phyloP scores from a whole-genome alignment of 2,888 invertebrate genomes.

The Agrochola macilenta region DNA sequence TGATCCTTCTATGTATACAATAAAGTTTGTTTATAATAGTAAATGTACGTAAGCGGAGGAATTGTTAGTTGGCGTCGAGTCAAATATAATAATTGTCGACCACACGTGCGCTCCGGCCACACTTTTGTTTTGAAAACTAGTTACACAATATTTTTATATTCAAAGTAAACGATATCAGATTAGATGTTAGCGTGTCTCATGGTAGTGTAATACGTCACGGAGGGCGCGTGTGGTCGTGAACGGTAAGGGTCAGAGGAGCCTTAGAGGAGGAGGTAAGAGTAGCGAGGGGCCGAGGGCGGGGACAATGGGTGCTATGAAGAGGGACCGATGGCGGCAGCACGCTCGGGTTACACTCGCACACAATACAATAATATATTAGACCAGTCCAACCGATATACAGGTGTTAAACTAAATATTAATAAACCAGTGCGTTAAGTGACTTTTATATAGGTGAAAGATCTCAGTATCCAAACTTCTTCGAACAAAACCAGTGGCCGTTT shows the following conservation, averaged over 20 bases:
- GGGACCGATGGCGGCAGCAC: slow-evolving; percentile 74
- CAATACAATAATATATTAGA: slow-evolving; percentile 67
- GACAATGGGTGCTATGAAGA: slow-evolving; percentile 83
- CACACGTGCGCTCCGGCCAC: slow-evolving; percentile 65
- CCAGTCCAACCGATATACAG: slow-evolving; percentile 73
- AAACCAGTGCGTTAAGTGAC: slow-evolving; percentile 79
- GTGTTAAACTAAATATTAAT: slow-evolving; percentile 69
- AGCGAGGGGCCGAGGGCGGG: slow-evolving; percentile 54
- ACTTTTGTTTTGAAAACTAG: slow-evolving; percentile 46
- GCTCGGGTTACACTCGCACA: slow-evolving; percentile 61
- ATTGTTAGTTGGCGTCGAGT: slow-evolving; percentile 61
- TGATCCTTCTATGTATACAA: slow-evolving; percentile 71
- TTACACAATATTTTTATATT: slow-evolving; percentile 83
- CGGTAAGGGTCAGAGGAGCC: slow-evolving; percentile 79
- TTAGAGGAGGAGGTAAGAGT: slow-evolving; percentile 61
- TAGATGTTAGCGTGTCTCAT: slow-evolving; percentile 68
- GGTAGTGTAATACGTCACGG: slow-evolving; percentile 54
- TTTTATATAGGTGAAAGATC: slow-evolving; percentile 82
- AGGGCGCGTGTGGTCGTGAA: slow-evolving; percentile 71
- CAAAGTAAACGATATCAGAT: slow-evolving; percentile 78
- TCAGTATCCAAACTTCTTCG: slow-evolving; percentile 87
- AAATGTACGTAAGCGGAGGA: slow-evolving; percentile 64
- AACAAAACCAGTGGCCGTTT: slow-evolving; percentile 89
- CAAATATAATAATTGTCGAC: slow-evolving; percentile 62
- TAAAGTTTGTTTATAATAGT: slow-evolving; percentile 63